These are phyloP conservation scores for Amphipyra berbera DNA, from an alignment of 2,888 invertebrate genomes.

Conservation along the genomic window DNA sequence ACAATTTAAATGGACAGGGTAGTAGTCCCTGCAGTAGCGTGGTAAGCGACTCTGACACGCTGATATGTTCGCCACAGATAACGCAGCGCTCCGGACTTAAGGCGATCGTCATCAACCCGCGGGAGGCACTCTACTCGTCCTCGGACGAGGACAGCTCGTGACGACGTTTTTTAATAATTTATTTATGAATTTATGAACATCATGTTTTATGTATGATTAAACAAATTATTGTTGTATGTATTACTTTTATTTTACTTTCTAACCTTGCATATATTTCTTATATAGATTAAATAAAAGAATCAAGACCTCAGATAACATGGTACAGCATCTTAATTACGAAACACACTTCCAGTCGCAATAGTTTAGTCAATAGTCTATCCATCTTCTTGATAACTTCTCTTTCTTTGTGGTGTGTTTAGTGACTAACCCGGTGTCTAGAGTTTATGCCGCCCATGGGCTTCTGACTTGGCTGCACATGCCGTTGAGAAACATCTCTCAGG, in stretches of 20 bases:
- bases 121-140: conserved; percentile 79
- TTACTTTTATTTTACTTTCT: conserved; percentile 4
- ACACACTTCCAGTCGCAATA: no score
- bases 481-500: no score
- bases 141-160: conserved; percentile 65
- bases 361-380: no score
- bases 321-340: no score
- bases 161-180: conserved; percentile 46
- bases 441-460: no score
- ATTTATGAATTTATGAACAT: conserved; percentile 54
- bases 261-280: no score
- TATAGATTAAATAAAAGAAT: no score
- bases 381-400: no score
- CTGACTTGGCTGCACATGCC: no score
- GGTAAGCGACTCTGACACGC: conserved; percentile 81
- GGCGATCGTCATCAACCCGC: conserved; percentile 69
- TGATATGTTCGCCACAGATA: conserved; percentile 73
- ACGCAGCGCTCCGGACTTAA: conserved; percentile 55
- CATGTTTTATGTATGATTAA: conserved; percentile 65
- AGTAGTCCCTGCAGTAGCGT: conserved; percentile 72
- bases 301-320: no score
- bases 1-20: conserved; percentile 24
- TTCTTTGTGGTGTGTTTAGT: no score
- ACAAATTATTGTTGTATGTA: conserved; percentile 43
- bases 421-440: no score